Evolutionary conservation across 2,113 vertebrate genomes (phyloP).

Genomic region (Tautogolabrus adspersus): DNA sequence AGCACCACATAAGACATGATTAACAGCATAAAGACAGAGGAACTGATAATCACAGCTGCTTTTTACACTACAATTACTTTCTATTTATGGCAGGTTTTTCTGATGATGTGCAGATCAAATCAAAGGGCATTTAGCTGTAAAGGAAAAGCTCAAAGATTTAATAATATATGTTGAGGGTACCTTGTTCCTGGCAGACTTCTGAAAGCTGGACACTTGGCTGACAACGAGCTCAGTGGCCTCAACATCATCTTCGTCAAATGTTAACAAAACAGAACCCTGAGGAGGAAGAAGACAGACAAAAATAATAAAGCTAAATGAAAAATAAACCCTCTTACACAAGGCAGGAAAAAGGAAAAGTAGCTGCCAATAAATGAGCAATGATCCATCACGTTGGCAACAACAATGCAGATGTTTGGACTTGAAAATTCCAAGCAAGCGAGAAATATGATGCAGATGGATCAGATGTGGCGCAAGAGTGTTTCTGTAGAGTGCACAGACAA

Average conservation of each 20-base stretch:
- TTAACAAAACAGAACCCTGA: constrained; percentile 86
- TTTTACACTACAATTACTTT: background rate
- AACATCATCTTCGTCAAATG: constrained; percentile 86
- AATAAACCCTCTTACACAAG: background rate
- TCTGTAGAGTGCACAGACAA: no score
- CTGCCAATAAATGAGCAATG: constrained; percentile 5
- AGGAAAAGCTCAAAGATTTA: background rate
- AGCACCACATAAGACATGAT: background rate
- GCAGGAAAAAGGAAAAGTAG: background rate
- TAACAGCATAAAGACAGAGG: background rate
- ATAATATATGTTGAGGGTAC: constrained; percentile 73
- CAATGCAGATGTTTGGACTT: background rate
- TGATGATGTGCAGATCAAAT: no score
- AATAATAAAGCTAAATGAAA: constrained; percentile 8
- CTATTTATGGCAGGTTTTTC: background rate
- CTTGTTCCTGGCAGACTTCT: constrained; percentile 86
- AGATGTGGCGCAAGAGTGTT: background rate
- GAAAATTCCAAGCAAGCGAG: background rate
- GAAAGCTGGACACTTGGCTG: constrained; percentile 82
- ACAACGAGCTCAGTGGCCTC: constrained; percentile 87
- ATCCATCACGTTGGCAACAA: background rate
- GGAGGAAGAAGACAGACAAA: constrained; percentile 6
- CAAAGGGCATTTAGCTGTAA: background rate
- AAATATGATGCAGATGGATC: background rate
- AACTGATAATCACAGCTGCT: background rate